phyloP scores from a whole-genome alignment of 2,113 vertebrate genomes.

The Catharus minimus region DNA sequence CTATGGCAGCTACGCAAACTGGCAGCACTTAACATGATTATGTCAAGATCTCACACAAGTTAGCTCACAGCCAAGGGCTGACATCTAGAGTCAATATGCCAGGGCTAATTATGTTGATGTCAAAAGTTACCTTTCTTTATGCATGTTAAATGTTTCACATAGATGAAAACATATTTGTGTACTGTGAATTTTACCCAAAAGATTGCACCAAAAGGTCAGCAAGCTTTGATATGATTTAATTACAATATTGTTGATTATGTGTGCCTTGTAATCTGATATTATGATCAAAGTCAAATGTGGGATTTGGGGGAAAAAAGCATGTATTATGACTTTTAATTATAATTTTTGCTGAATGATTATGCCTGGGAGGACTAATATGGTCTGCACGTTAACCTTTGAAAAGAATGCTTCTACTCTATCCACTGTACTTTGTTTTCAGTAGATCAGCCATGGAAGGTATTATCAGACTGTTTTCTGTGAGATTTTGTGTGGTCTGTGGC shows the following conservation, averaged over 20 bases:
- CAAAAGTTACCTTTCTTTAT: conserved; percentile 58
- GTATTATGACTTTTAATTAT: conserved; percentile 25
- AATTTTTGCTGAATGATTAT: neutral
- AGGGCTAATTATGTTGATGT: conserved; percentile 70
- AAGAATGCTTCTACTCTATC: neutral
- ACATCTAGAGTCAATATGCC: conserved; percentile 52
- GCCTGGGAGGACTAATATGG: neutral
- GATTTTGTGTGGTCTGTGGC: neutral
- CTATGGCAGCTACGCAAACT: conserved; percentile 42
- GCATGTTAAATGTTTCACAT: conserved; percentile 38
- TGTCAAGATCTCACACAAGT: conserved; percentile 69
- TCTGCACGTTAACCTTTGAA: neutral
- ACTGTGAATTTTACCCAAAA: conserved; percentile 50
- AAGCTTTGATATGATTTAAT: conserved; percentile 51
- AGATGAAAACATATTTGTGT: conserved; percentile 48
- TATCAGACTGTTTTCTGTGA: neutral
- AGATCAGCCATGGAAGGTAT: neutral
- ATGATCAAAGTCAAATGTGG: conserved; percentile 25
- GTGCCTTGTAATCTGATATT: conserved; percentile 13
- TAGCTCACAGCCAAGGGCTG: conserved; percentile 69
- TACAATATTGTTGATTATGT: conserved; percentile 32
- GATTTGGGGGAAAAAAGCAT: neutral
- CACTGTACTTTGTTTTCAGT: neutral
- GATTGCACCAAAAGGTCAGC: conserved; percentile 36
- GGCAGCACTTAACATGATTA: conserved; percentile 73